phyloP scores from a whole-genome alignment of 37 sponge, comb jelly and placozoan species.

The Lycopodina hypogea region DNA sequence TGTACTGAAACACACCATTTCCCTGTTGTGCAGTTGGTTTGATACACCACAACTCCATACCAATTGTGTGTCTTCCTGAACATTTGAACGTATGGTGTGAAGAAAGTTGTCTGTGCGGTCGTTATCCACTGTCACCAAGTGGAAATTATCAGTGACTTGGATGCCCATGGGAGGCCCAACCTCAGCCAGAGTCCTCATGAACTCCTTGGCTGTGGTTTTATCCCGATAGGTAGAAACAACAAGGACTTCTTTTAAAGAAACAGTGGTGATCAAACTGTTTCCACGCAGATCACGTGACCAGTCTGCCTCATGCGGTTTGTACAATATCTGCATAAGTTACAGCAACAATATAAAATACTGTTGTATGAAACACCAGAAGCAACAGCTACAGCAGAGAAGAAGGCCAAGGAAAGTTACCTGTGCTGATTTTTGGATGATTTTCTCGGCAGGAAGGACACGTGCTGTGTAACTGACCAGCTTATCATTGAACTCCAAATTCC shows the following conservation, averaged over 20 bases:
- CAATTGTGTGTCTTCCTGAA: slow-evolving; percentile 35
- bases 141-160: slow-evolving; percentile 13
- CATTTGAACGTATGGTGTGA: slow-evolving; percentile 28
- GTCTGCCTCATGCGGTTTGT: slow-evolving; percentile 56
- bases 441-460: slow-evolving; percentile 66
- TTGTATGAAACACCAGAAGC: not conserved
- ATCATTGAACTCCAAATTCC: slow-evolving; percentile 73
- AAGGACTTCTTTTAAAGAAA: slow-evolving; percentile 44
- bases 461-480: slow-evolving; percentile 35
- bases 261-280: slow-evolving; percentile 38
- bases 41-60: too few species aligned
- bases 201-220: slow-evolving; percentile 55
- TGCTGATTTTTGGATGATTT: slow-evolving; percentile 27
- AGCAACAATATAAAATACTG: not conserved
- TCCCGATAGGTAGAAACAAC: slow-evolving; percentile 67
- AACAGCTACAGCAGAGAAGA: not conserved
- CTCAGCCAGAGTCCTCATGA: slow-evolving; percentile 52
- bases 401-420: too few species aligned
- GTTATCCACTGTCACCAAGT: slow-evolving; percentile 38
- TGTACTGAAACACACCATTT: too few species aligned
- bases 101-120: slow-evolving; percentile 83
- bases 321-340: slow-evolving; percentile 26
- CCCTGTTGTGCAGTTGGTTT: too few species aligned
- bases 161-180: slow-evolving; percentile 92
- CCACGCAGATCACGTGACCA: slow-evolving; percentile 85